Base-by-base conservation (phyloP, 1,140 invertebrate species). In the Maconellicoccus hirsutus region DNA sequence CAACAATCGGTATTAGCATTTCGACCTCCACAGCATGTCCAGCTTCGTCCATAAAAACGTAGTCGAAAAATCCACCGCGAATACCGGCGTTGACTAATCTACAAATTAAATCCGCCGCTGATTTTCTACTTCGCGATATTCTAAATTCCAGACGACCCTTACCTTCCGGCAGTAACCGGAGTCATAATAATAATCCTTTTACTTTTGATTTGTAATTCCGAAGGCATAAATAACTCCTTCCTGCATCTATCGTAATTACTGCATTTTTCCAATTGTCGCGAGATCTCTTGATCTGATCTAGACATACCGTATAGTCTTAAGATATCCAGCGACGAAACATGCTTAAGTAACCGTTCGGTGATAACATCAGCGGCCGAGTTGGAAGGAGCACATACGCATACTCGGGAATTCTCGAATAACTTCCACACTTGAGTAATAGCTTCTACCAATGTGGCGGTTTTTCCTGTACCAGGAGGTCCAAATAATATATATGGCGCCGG, bases 391-490 rank as follows among this genome's bases (percentile, higher is more conserved):
- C 80, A 81, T 4, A 83, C 81, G 8, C 86, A 74, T 33, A 85
- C 79, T 70, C 25, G 42, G 0, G 26, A 39, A 59, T 26, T 22
- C 2, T 7, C 2, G 26, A n/a, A 8, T 22, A 23, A 12, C 21
- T 12, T 21, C 52, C 71, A 63, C 3, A 71, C 84, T 81, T 98
- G 95, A 25, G 95, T 77, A 23, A 94, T 85, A 0, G 87, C 83
- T 82, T 98, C 94, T n/a, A 94, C 89, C 3, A 97, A 78, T 3
- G 94, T 97, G 0, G 95, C 81, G 0, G 94, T 97, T 83, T 98
- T 97, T 19, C 94, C 94, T n/a, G 93, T 96, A 7, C 94, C 94
- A 1, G 94, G 94, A 52, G 95, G 94, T 1, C 95, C 95, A 81
- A 90, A 97, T 73, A 98, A 88, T 7, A 95, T 82, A 76, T 97